These are phyloP conservation scores for Tiphia femorata DNA, from an alignment of 2,888 invertebrate species.

Conservation along the genomic window DNA sequence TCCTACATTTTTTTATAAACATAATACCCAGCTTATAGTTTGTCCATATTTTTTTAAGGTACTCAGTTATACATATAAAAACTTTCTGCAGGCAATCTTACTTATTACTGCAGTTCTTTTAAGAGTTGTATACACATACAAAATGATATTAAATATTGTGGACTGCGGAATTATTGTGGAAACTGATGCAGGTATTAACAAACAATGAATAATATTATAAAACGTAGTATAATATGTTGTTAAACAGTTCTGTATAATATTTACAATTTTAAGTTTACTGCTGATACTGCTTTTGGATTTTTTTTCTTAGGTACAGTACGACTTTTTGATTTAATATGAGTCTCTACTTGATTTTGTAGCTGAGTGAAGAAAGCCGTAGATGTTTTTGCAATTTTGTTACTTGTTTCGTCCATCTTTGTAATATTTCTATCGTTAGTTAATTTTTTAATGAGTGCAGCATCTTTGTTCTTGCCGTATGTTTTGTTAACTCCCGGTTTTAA, in stretches of 20 bases:
- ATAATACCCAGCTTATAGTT: no score
- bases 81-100: no score
- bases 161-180: no score
- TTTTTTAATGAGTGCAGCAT: constrained; percentile 75
- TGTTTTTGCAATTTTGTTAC: constrained; percentile 74
- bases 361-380: constrained; percentile 89
- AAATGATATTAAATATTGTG: background rate
- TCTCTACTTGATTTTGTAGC: constrained; percentile 81
- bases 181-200: no score
- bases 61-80: no score
- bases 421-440: constrained; percentile 77
- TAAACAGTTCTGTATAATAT: constrained; percentile 36
- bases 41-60: no score
- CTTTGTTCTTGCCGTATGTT: constrained; percentile 73
- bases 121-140: background rate
- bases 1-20: constrained; percentile 6
- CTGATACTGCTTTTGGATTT: constrained; percentile 66
- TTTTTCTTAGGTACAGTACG: constrained; percentile 51
- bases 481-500: constrained; percentile 71
- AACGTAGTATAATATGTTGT: constrained; percentile 5
- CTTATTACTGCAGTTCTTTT: background rate
- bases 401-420: constrained; percentile 70
- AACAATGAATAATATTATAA: background rate
- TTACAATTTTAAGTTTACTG: constrained; percentile 77
- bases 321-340: constrained; percentile 71